phyloP scores from a whole-genome alignment of 2,888 invertebrate genomes.

The Philopedon plagiatum region DNA sequence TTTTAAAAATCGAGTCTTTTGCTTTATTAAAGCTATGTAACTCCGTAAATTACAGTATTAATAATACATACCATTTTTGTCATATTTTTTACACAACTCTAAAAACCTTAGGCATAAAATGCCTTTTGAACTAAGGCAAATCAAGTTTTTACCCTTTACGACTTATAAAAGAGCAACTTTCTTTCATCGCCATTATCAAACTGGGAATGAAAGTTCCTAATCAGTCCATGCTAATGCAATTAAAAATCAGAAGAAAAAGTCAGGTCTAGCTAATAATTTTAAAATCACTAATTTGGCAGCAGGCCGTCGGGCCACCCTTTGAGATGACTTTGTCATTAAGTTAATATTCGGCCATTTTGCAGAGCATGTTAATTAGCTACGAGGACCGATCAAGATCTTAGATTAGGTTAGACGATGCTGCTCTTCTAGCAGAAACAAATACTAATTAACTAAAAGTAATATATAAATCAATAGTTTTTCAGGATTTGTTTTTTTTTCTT shows the following conservation, averaged over 20 bases:
- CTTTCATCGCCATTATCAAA: conserved; percentile 27
- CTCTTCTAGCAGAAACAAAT: too few relatives aligned
- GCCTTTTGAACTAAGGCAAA: not conserved
- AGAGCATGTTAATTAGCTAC: conserved; percentile 45
- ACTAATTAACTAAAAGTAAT: too few relatives aligned
- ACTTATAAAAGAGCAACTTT: conserved; percentile 16
- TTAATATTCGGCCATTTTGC: conserved; percentile 62
- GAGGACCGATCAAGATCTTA: not conserved
- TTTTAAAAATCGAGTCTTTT: too few relatives aligned
- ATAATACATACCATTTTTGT: too few relatives aligned
- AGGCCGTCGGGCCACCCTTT: conserved; percentile 53
- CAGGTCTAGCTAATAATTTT: conserved; percentile 39
- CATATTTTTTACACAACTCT: too few relatives aligned
- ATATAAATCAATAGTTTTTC: too few relatives aligned
- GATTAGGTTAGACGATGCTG: not conserved
- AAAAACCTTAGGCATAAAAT: not conserved
- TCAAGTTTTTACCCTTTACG: not conserved
- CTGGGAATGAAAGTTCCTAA: conserved; percentile 23
- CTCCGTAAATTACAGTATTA: too few relatives aligned
- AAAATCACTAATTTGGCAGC: conserved; percentile 47
- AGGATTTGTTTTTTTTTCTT: too few relatives aligned
- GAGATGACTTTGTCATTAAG: conserved; percentile 61
- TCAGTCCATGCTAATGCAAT: conserved; percentile 31
- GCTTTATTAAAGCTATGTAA: too few relatives aligned
- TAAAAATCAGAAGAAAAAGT: conserved; percentile 41